phyloP scores from a whole-genome alignment of 1,140 invertebrate species.

The Agrilus planipennis region DNA sequence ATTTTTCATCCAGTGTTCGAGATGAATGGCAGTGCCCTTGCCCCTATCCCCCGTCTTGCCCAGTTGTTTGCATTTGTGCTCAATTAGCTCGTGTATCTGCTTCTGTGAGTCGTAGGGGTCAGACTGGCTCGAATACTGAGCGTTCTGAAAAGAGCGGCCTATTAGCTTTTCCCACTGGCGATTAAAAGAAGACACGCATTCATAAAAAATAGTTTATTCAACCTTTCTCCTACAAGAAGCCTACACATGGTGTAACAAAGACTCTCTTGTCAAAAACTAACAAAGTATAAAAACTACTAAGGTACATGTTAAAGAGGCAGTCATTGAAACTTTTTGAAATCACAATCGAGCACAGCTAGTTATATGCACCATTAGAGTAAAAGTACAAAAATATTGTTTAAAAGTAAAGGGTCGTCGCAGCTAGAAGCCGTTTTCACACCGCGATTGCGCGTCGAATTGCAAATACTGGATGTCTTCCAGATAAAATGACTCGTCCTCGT shows the following conservation, averaged over 20 bases:
- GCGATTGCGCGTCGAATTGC: slow-evolving; percentile 27
- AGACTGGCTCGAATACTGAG: slow-evolving; percentile 15
- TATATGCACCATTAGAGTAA: no score
- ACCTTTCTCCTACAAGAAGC: no score
- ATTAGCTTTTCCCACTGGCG: no score
- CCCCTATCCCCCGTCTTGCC: slow-evolving; percentile 42
- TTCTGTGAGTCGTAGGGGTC: slow-evolving; percentile 32
- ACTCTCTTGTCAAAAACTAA: no score
- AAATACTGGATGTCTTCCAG: slow-evolving; percentile 24
- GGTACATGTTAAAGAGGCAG: slow-evolving; percentile 20
- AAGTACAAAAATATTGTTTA: no score
- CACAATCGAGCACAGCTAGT: slow-evolving; percentile 14
- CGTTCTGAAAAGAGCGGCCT: slow-evolving; percentile 20
- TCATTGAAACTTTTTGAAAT: slow-evolving; percentile 11
- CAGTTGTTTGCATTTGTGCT: slow-evolving; percentile 45
- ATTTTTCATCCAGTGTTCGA: slow-evolving; percentile 62
- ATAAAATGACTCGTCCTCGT: slow-evolving; percentile 16
- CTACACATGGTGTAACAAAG: no score
- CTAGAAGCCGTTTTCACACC: no score
- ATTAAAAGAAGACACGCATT: no score
- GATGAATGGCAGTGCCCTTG: slow-evolving; percentile 48
- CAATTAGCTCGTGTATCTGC: slow-evolving; percentile 43
- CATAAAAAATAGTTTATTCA: no score
- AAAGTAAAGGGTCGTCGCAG: no score
- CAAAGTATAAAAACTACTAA: no score